A percentile compares a stretch with the other conserved stretches of the same genome.
Conservation (phyloP, 2,888 invertebrate genomes). For the Drosophila peninsularis region DNA sequence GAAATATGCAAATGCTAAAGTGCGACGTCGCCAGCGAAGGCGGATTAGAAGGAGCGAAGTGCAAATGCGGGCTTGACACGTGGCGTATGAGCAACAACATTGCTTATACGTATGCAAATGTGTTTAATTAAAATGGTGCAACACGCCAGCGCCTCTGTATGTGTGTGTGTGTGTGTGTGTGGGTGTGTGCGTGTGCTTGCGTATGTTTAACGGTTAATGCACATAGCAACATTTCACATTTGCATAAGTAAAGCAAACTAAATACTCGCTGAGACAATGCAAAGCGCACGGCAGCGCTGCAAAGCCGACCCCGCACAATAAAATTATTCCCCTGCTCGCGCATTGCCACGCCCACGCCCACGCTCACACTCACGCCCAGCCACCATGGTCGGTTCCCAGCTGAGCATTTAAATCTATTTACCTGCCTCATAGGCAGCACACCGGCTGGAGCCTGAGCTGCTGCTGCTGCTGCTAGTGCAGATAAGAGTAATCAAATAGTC, state of each 20-base stretch:
- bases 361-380: not conserved
- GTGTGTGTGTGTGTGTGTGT: conserved; percentile 11
- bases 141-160: conserved; percentile 22
- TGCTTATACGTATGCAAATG: conserved; percentile 58
- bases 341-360: not conserved
- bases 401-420: conserved; percentile 69
- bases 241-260: conserved; percentile 68
- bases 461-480: conserved; percentile 22
- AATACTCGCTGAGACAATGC: conserved; percentile 47
- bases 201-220: conserved; percentile 45
- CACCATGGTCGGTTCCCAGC: conserved; percentile 25
- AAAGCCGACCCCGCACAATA: conserved; percentile 18
- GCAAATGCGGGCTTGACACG: conserved; percentile 29
- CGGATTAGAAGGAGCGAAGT: conserved; percentile 24
- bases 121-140: conserved; percentile 74
- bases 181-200: too few species aligned
- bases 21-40: conserved; percentile 30
- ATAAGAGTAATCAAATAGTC: conserved; percentile 57
- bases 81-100: conserved; percentile 64
- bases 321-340: conserved; percentile 7
- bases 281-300: conserved; percentile 19
- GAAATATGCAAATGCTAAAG: conserved; percentile 62
- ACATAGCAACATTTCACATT: conserved; percentile 54
- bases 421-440: conserved; percentile 29
- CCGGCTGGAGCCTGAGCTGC: not conserved